Conservation (phyloP, 2,113 vertebrate genomes). For the Pelodiscus sinensis region DNA sequence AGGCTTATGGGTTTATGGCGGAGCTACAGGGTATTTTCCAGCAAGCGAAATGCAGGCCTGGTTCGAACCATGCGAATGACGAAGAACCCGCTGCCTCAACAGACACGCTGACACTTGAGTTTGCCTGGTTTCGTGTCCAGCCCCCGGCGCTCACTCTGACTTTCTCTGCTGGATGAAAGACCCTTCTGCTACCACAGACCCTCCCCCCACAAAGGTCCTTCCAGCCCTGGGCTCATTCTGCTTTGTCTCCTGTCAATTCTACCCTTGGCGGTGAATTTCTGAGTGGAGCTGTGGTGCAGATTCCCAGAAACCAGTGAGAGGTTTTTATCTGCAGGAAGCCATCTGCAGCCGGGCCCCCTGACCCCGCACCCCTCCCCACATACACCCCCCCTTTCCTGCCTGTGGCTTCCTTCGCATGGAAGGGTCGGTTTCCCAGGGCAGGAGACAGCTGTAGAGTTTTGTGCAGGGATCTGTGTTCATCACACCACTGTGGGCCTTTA, state of each 20-base stretch:
- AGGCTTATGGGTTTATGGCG: neutral
- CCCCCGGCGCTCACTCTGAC: too few species aligned
- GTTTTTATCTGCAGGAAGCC: neutral
- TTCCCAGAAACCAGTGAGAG: neutral
- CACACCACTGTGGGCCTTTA: neutral
- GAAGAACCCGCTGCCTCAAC: too few species aligned
- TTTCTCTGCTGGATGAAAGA: too few species aligned
- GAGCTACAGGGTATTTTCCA: neutral
- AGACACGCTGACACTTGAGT: too few species aligned
- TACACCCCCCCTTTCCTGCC: neutral
- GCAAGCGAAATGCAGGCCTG: too few species aligned
- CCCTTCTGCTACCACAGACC: neutral
- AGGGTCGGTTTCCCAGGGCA: neutral
- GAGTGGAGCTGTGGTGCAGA: neutral
- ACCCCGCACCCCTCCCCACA: too few species aligned
- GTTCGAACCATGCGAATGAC: too few species aligned
- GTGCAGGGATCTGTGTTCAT: fast-evolving
- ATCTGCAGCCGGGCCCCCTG: neutral
- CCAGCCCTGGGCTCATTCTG: neutral
- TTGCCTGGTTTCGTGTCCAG: too few species aligned
- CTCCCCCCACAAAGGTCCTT: neutral
- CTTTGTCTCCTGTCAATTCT: neutral
- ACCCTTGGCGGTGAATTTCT: neutral
- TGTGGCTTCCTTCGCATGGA: neutral
- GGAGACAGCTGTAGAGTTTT: neutral